Evolutionary conservation across 23 tunicate species (phyloP).

Genomic region (Ciona savignyi): DNA sequence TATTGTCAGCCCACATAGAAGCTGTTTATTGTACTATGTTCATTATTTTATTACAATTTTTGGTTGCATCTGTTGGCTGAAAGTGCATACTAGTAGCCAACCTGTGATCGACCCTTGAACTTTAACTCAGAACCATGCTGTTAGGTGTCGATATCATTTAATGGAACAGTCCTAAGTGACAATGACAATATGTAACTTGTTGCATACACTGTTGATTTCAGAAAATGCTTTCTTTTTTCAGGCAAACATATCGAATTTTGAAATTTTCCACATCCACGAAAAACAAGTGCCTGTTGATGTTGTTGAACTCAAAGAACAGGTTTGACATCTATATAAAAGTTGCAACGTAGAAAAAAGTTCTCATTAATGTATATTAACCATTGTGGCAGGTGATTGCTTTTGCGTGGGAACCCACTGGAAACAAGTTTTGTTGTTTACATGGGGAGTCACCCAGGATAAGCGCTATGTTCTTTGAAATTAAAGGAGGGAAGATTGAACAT

Average conservation of each 20-base stretch:
- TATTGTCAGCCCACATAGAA: too few species aligned
- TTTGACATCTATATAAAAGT: neutral
- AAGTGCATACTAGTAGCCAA: too few species aligned
- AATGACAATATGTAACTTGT: neutral
- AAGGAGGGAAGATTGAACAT: conserved; percentile 80
- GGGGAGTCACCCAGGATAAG: conserved; percentile 83
- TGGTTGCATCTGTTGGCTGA: too few species aligned
- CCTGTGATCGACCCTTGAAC: too few species aligned
- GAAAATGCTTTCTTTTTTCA: conserved; percentile 6
- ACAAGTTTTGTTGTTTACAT: conserved; percentile 91
- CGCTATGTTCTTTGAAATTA: conserved; percentile 90
- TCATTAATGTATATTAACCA: neutral
- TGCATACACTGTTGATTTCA: neutral
- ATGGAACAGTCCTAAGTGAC: too few species aligned
- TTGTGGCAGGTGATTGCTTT: conserved; percentile 72
- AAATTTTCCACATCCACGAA: conserved; percentile 91
- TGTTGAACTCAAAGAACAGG: conserved; percentile 94
- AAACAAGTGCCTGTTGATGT: conserved; percentile 97
- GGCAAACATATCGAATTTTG: conserved; percentile 81
- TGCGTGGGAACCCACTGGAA: conserved; percentile 99
- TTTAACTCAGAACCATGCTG: too few species aligned
- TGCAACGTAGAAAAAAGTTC: neutral
- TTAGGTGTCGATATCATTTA: too few species aligned
- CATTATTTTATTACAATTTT: too few species aligned
- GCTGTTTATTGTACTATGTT: too few species aligned